Evolutionary conservation across 2,113 vertebrate genomes (phyloP), one percentile per base, ranked within the genome.

Genomic region (Spheniscus mendiculus): DNA sequence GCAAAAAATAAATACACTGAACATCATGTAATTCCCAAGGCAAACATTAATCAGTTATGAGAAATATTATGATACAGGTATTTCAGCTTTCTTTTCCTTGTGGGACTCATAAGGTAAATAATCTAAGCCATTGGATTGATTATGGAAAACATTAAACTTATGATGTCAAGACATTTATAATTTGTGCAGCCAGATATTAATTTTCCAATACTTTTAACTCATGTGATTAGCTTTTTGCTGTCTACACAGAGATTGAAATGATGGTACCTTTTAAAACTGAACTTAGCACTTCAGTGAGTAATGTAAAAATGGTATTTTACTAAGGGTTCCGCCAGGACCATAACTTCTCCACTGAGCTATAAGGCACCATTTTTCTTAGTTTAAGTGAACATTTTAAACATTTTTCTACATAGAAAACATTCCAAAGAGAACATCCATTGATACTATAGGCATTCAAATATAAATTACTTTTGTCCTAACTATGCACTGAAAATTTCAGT

Each of bases 1-100:
- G 89, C 91, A 97, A 97, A 96, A 97, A 97, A 86, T 61, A 98
- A 98, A 97, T 96, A 97, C 96, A 85, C 90, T 87, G 96, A 98
- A 97, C 90, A 98, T 96, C 95, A 80, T 92, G 72, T 90, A 97
- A 98, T 97, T 98, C 97, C 96, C 97, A 97, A 90, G 97, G 93
- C 95, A 97, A 97, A 95, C 87, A 80, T 95, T 91, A 97, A 98
- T 98, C 98, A 98, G 83, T 97, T 97, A 96, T 86, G 71, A 95
- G 97, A 96, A 98, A 96, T 83, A 96, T 95, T 98, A 95, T 42
- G 89, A 73, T 47, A 97, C 90, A 96, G 97, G 97, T 98, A 97
- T 96, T 96, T 21, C 84, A 91, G 83, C 89, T 97, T 94, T 88
- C 86, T 97, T 97, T 97, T 92, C 90, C 98, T 97, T 83, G 15